phyloP scores from a whole-genome alignment of 2,113 vertebrate genomes.

The Perca schrenkii region DNA sequence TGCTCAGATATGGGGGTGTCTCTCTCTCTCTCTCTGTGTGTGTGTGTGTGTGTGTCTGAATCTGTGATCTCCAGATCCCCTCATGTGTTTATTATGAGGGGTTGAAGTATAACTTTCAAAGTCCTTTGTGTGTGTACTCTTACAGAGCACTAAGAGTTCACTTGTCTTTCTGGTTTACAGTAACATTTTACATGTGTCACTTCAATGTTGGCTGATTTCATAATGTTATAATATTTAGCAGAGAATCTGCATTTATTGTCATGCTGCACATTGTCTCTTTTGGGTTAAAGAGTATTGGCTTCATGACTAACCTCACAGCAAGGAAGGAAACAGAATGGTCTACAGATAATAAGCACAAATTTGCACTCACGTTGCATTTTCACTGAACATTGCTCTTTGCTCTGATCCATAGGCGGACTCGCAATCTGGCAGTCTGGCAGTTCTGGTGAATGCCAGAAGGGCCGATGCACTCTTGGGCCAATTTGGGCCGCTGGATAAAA shows the following conservation, averaged over 20 bases:
- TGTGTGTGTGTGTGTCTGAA: constrained; percentile 1
- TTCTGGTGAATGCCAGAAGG: too few relatives aligned
- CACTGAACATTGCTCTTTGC: constrained; percentile 54
- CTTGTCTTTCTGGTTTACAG: constrained; percentile 7
- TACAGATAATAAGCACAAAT: constrained; percentile 23
- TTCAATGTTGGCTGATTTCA: neutral
- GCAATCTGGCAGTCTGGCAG: too few relatives aligned
- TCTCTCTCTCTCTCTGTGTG: constrained; percentile 13
- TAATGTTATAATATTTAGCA: neutral
- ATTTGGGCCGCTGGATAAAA: too few relatives aligned
- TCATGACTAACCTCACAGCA: constrained; percentile 54
- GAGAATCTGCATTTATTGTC: constrained; percentile 1
- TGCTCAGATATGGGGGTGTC: constrained; percentile 37
- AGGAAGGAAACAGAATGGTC: constrained; percentile 12
- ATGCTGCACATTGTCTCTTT: neutral
- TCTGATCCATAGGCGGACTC: constrained; percentile 18
- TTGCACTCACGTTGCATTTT: constrained; percentile 31
- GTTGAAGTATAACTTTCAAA: neutral
- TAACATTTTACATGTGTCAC: neutral
- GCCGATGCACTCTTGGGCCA: too few relatives aligned
- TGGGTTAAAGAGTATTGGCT: constrained; percentile 8
- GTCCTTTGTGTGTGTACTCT: neutral
- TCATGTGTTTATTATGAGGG: constrained; percentile 15
- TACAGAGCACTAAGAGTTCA: neutral
- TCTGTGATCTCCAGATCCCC: constrained; percentile 24